Conservation (phyloP, 2,888 invertebrate species). For the Portevinia maculata region DNA sequence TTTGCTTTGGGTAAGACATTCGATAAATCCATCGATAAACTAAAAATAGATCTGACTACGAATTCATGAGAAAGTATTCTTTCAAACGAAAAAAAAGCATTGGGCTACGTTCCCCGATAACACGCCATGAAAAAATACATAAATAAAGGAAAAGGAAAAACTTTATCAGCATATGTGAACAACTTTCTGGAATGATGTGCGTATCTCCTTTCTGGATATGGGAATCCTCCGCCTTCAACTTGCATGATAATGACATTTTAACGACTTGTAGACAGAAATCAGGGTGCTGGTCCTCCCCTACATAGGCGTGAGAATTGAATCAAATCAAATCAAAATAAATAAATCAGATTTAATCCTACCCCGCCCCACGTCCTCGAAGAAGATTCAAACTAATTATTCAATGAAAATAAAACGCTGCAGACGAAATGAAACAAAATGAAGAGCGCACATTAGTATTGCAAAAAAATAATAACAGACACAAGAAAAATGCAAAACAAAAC, state of each 20-base stretch:
- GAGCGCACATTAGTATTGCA: constrained; percentile 31
- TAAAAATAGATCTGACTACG: constrained; percentile 53
- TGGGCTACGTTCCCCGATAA: constrained; percentile 26
- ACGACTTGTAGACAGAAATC: constrained; percentile 6
- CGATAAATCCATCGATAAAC: constrained; percentile 15
- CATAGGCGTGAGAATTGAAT: constrained; percentile 22
- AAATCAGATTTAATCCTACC: constrained; percentile 15
- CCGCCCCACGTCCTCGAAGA: neutral
- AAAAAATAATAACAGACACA: constrained; percentile 28
- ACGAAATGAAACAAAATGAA: constrained; percentile 16
- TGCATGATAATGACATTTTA: constrained; percentile 22
- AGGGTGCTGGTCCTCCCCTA: neutral
- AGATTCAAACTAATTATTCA: constrained; percentile 50
- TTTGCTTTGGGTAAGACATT: neutral
- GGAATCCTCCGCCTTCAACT: constrained; percentile 5
- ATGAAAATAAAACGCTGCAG: constrained; percentile 4
- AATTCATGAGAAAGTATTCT: constrained; percentile 3
- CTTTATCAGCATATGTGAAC: constrained; percentile 45
- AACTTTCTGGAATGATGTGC: constrained; percentile 34
- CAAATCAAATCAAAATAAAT: constrained; percentile 24
- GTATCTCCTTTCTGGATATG: neutral
- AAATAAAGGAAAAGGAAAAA: constrained; percentile 7
- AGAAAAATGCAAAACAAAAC: constrained; percentile 35
- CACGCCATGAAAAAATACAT: neutral
- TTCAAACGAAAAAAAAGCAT: constrained; percentile 50